Evolutionary conservation across 2,888 invertebrate species (phyloP).

Genomic region (Corythucha ciliata): DNA sequence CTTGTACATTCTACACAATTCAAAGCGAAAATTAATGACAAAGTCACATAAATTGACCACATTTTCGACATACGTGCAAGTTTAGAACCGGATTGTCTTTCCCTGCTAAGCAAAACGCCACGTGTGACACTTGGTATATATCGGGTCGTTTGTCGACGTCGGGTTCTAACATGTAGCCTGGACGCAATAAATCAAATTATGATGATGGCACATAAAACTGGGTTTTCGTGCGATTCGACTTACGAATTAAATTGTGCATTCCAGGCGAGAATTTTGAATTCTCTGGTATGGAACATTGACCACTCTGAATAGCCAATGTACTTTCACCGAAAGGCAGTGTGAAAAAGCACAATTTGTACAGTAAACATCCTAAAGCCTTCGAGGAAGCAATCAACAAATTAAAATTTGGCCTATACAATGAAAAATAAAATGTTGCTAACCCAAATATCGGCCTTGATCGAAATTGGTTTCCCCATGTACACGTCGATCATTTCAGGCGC

Average conservation of each 20-base stretch:
- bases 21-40: constrained; percentile 16
- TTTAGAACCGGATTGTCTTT: constrained; percentile 72
- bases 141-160: constrained; percentile 75
- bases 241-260: constrained; percentile 64
- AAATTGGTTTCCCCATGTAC: constrained; percentile 70
- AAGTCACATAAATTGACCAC: constrained; percentile 6
- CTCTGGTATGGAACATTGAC: constrained; percentile 75
- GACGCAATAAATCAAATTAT: constrained; percentile 33
- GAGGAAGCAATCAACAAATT: constrained; percentile 36
- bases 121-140: constrained; percentile 70
- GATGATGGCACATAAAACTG: neutral
- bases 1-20: constrained; percentile 51
- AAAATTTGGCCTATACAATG: neutral
- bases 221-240: constrained; percentile 37
- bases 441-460: constrained; percentile 84
- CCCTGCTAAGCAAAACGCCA: constrained; percentile 60
- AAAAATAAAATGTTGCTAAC: constrained; percentile 42
- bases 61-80: constrained; percentile 53
- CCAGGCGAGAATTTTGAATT: constrained; percentile 61
- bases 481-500: constrained; percentile 91
- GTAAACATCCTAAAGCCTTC: constrained; percentile 79
- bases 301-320: constrained; percentile 83
- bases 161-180: constrained; percentile 72
- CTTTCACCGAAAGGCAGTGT: constrained; percentile 84
- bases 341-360: constrained; percentile 85